A percentile compares a stretch with the other conserved stretches of the same genome.
Conservation (phyloP, 2,113 vertebrate species). For the Brachypodius melanocephalos region DNA sequence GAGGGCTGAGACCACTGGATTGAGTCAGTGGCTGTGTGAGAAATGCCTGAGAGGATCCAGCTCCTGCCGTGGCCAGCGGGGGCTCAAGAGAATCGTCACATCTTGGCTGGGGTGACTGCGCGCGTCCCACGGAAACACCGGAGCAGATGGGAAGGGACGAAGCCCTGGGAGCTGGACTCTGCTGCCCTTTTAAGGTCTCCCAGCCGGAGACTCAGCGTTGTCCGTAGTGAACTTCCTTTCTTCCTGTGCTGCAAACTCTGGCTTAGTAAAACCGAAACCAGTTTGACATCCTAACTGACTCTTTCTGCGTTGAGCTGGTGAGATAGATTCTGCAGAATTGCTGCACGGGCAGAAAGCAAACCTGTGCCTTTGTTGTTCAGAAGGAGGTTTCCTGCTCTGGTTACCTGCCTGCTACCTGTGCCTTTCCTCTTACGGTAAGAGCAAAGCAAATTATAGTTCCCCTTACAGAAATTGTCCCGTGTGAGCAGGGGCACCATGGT, state of each 20-base stretch:
- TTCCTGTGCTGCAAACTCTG: background rate
- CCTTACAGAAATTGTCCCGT: background rate
- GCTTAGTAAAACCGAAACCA: background rate
- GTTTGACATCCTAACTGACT: background rate
- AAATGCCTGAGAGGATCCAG: background rate
- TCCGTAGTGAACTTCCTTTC: background rate
- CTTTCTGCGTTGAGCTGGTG: background rate
- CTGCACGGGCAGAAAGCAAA: background rate
- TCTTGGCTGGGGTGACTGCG: background rate
- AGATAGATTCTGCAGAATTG: background rate
- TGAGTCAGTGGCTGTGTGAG: background rate
- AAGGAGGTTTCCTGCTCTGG: background rate
- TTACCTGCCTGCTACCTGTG: background rate
- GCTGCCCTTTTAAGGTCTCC: background rate
- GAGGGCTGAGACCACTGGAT: background rate
- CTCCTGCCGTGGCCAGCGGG: fast-evolving
- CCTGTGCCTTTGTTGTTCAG: background rate
- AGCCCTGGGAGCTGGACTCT: background rate
- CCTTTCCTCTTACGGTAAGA: fast-evolving
- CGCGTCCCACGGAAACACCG: background rate
- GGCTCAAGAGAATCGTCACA: fast-evolving
- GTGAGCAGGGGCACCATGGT: background rate
- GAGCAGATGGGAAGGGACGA: background rate
- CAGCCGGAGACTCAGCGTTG: background rate
- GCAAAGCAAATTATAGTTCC: background rate